phyloP scores from a whole-genome alignment of 1,140 invertebrate species.

The Lepidurus apus region DNA sequence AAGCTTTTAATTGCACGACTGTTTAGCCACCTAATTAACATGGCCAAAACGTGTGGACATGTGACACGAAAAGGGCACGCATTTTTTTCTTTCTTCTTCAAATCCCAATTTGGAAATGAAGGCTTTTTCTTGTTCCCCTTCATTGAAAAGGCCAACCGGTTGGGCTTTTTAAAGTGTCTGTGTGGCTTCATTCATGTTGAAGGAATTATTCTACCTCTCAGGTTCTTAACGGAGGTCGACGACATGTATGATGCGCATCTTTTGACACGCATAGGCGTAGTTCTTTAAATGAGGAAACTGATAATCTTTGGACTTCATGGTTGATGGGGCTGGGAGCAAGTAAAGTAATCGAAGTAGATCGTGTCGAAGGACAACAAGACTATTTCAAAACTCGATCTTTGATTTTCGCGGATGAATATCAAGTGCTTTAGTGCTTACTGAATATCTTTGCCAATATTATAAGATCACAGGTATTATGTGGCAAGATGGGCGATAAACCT shows the following conservation, averaged over 20 bases:
- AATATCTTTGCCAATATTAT: too few relatives aligned
- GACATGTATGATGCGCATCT: background rate
- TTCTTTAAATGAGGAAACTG: background rate
- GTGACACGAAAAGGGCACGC: background rate
- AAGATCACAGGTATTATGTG: too few relatives aligned
- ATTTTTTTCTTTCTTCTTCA: background rate
- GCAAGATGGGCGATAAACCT: too few relatives aligned
- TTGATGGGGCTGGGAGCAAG: background rate
- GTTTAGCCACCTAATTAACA: background rate
- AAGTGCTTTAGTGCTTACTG: too few relatives aligned
- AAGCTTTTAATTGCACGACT: background rate
- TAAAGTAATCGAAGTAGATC: too few relatives aligned
- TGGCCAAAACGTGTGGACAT: background rate
- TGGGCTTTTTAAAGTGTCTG: background rate
- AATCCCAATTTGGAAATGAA: constrained; percentile 6
- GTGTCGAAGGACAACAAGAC: too few relatives aligned
- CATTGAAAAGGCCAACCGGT: background rate
- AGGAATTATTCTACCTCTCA: background rate
- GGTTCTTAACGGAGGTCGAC: background rate
- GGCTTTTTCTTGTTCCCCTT: background rate
- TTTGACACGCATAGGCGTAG: constrained; percentile 8
- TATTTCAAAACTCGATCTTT: too few relatives aligned
- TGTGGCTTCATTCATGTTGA: background rate
- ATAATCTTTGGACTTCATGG: background rate
- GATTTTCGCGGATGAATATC: too few relatives aligned